Percentiles rank a stretch among this genome's conserved stretches.
Conservation (phyloP, 2,797 vertebrate species). For the Molossus molossus region DNA sequence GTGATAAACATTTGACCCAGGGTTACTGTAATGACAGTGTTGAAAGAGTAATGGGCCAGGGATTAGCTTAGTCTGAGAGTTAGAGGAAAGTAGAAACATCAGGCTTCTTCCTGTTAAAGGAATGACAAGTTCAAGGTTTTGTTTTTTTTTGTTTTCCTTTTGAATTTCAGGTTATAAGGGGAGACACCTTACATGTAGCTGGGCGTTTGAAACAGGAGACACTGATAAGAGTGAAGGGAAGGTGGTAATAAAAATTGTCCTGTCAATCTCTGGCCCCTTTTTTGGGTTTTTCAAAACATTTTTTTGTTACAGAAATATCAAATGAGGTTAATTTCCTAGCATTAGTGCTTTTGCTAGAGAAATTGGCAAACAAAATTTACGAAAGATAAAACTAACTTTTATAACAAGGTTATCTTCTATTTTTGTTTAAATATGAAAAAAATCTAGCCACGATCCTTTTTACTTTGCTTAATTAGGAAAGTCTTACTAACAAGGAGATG, state of each 20-base stretch:
- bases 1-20: neutral
- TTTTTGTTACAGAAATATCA: neutral
- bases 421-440: slow-evolving; percentile 11
- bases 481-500: neutral
- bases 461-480: neutral
- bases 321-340: slow-evolving; percentile 41
- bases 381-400: slow-evolving; percentile 3
- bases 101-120: neutral
- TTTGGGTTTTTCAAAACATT: neutral
- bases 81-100: neutral
- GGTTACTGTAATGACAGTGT: neutral
- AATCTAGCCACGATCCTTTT: neutral
- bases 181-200: neutral
- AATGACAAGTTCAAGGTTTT: neutral
- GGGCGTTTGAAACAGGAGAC: neutral
- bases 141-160: neutral
- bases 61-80: neutral
- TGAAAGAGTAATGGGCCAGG: neutral
- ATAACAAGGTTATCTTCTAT: neutral
- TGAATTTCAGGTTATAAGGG: neutral
- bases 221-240: neutral
- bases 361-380: slow-evolving; percentile 18
- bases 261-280: neutral
- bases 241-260: neutral
- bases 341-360: neutral